Base-by-base conservation (phyloP, 2,113 vertebrate genomes). In the Chaenogobius annularis region DNA sequence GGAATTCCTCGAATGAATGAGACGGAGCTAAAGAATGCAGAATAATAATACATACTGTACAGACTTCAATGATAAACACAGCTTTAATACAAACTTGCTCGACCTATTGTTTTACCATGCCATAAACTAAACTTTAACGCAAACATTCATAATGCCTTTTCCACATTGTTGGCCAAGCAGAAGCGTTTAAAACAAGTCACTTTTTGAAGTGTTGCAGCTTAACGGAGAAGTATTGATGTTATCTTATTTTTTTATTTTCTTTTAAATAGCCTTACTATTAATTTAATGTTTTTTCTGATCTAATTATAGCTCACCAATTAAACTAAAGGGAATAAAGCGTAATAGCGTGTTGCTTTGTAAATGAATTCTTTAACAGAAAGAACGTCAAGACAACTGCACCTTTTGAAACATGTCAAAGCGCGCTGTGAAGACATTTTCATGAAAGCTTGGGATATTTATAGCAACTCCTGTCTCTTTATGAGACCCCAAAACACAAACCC, bases 361-460 rank as follows among this genome's bases (percentile, higher is more conserved):
- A 31, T 31, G 1, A 31, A 31, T 31, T 31, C 26, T 31, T 31
- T 31, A 31, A 31, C 26, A 31, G n/a, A n/a, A n/a, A n/a, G n/a
- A n/a, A 61, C 11, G 5, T 15, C 55, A 58, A 58, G 26, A 14
- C 1, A 26, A 26, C 55, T 58, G 55, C 22, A 58, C 26, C 14
- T 12, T 58, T 26, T 61, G 58, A 59, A 59, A 22, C 56, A 31
- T 17, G 58, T 35, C 58, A 35, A 61, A 61, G 14, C 1, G 15
- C 31, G 56, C 7, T 62, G 59, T 10, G 65, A 79, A 79, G 78
- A 83, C 74, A 83, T 71, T 67, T 77, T 31, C 59, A 74, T 37
- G 31, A 10, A 80, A 68, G 54, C 26, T 15, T 54, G 9, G 58
- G 80, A 59, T 90, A 89, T 91, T 87, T 90, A 83, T 90, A 88